These are phyloP conservation scores for Rhinella marina DNA, from an alignment of 2,797 vertebrate genomes.

Conservation along the genomic window DNA sequence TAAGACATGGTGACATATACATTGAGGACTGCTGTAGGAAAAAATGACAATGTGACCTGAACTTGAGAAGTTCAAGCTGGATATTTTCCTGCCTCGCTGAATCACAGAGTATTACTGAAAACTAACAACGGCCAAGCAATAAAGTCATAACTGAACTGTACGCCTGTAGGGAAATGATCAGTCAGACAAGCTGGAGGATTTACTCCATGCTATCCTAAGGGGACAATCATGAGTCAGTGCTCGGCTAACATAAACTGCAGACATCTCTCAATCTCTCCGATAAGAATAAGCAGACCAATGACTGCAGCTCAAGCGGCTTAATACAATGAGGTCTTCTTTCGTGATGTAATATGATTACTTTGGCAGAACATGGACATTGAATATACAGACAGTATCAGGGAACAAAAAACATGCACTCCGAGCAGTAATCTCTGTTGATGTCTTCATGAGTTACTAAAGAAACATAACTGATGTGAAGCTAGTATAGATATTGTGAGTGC, in stretches of 20 bases:
- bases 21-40: not conserved
- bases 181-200: conserved; percentile 32
- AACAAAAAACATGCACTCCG: not conserved
- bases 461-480: not conserved
- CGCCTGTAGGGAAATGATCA: conserved; percentile 40
- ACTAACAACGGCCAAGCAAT: conserved; percentile 10
- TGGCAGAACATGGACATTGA: conserved; percentile 28
- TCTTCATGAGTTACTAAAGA: conserved; percentile 4
- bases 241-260: conserved; percentile 26
- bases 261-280: conserved; percentile 31
- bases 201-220: conserved; percentile 34
- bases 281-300: conserved; percentile 30
- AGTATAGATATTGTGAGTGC: not conserved
- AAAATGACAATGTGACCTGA: conserved; percentile 9
- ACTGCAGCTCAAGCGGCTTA: not conserved
- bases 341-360: conserved; percentile 48
- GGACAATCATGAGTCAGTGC: conserved; percentile 50
- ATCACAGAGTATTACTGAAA: conserved; percentile 9
- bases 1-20: not conserved
- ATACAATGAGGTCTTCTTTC: conserved; percentile 9
- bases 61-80: not conserved
- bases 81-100: conserved; percentile 24
- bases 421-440: not conserved
- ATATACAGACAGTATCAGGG: not conserved
- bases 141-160: conserved; percentile 10